Percentiles rank a stretch among this genome's conserved stretches.
Evolutionary conservation across 2,888 invertebrate genomes (phyloP).

Genomic region (Hoplodrina blanda): DNA sequence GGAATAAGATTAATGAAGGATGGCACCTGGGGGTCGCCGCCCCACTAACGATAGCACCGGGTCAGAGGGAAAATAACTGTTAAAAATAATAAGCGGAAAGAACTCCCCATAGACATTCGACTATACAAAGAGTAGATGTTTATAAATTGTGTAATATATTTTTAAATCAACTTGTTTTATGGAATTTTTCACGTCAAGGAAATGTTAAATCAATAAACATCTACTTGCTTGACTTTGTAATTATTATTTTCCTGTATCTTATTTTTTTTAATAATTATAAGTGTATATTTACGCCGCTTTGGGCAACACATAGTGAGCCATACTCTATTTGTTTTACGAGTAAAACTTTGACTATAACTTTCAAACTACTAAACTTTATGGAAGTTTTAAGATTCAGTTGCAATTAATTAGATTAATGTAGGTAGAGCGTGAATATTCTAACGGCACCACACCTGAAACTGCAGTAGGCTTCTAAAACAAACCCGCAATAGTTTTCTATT

Average conservation of each 20-base stretch:
- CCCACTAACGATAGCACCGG: conserved; percentile 80
- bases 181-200: neutral
- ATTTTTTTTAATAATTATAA: neutral
- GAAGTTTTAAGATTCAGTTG: neutral
- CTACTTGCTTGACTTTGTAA: neutral
- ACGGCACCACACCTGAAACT: conserved; percentile 23
- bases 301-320: neutral
- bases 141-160: conserved; percentile 17
- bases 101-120: conserved; percentile 52
- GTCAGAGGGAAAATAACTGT: conserved; percentile 80
- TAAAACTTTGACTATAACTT: neutral
- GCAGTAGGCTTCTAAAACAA: conserved; percentile 40
- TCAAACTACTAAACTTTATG: neutral
- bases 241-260: neutral
- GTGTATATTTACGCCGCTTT: neutral
- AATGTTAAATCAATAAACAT: neutral
- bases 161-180: neutral
- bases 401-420: conserved; percentile 1
- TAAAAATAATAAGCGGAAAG: conserved; percentile 82
- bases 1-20: conserved; percentile 90
- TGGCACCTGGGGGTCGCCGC: conserved; percentile 84
- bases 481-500: conserved; percentile 62
- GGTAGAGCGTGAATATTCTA: conserved; percentile 9
- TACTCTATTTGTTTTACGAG: neutral
- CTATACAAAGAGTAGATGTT: conserved; percentile 26